Evolutionary conservation across 2,797 vertebrate genomes (phyloP), one percentile per base, ranked within the genome.

Genomic region (Buphagus erythrorhynchus): DNA sequence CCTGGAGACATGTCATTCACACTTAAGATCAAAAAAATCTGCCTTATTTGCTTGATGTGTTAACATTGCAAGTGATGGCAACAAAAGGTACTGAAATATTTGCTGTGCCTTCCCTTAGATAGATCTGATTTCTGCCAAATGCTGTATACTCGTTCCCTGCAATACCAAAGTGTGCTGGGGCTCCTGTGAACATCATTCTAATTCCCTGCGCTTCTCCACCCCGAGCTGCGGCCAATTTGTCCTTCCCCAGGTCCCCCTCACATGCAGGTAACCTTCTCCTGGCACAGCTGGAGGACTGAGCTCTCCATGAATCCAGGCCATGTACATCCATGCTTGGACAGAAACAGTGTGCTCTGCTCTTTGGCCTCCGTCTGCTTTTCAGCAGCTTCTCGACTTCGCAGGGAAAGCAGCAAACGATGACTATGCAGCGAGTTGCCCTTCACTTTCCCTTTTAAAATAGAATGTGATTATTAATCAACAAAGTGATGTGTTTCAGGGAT

Each of bases 381-480:
- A 55, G 65, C n/a, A 66, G 62, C 20, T 77, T 72, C 71, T 77
- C 1, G 0, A 20, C 57, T 68, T 43, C 43, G 42, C 54, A 92
- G 61, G 63, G 52, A 90, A 59, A 78, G 21, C 1, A 2, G 24
- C 67, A 84, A 90, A 88, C 29, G 79, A 95, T 77, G 74, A 94
- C 88, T 87, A 4, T n/a, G 94, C 62, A 90, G 48, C 1, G 24
- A 81, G 63, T 43, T 90, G 84, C 17, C 88, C 71, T 78, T 95
- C 92, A 69, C 57, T 86, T 89, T 95, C 49, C n/a, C 74, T 86
- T 89, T 77, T 81, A 85, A 94, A 95, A 91, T 87, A 46, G 90
- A 95, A 92, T 69, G 86, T 87, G 86, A 88, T 90, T 93, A 93
- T 95, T 95, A 94, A 93, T 88, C 95, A 96, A 90, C 85, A 69